Base-by-base conservation (phyloP, 2,797 vertebrate genomes). In the Pipistrellus pipistrellus region DNA sequence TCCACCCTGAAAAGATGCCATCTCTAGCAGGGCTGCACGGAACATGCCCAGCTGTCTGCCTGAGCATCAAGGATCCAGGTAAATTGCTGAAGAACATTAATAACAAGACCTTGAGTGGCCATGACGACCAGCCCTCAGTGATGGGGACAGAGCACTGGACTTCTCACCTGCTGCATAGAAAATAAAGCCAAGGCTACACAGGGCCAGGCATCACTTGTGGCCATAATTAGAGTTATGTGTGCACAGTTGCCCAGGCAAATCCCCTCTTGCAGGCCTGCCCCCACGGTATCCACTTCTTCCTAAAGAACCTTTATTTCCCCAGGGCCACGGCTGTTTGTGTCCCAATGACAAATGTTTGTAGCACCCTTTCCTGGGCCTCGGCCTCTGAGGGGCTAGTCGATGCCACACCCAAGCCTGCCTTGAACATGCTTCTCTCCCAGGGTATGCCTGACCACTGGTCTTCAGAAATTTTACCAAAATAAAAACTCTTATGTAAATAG, bases 401-500 rank as follows among this genome's bases (percentile, higher is more conserved):
- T 30, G 41, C 25, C 57, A 21, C 13, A 8, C 30, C 17, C 57
- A 73, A 59, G 46, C 59, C 35, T 20, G 9, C 1, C 25, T 46
- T 38, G 71, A 95, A 2, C 14, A 25, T 89, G 91, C 86, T 93
- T 94, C 97, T 93, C 72, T 87, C 55, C 82, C 90, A 62, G n/a
- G 25, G n/a, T 48, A 77, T 73, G 59, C 53, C 3, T 6, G 62
- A 82, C 78, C 62, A 23, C 75, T 27, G 59, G 77, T 84, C 95
- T 86, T 96, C 55, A 87, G 96, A 97, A n/a, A 18, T 68, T 35
- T 77, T 85, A 81, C 90, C 15, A 53, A 86, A 96, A 96, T 97
- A 93, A 97, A 97, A 96, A 76, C 95, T 85, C 96, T 94, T 90
- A 73, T 53, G 93, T 96, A 98, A 98, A 97, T 97, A 97, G 8